phyloP scores from a whole-genome alignment of 2,888 invertebrate species.

The Drosophila mercatorum region DNA sequence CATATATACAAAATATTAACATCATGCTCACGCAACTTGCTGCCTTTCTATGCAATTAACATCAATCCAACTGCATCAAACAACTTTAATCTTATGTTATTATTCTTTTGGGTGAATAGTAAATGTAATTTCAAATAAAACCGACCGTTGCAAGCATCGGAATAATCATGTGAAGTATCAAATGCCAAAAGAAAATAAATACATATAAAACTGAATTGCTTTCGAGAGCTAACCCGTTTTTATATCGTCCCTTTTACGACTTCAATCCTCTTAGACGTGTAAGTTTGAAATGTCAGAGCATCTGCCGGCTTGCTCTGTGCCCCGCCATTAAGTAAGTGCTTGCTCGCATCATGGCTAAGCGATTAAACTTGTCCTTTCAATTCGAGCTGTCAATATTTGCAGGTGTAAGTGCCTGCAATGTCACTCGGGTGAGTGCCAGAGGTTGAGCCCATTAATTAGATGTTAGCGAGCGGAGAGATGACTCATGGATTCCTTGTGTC shows the following conservation, averaged over 20 bases:
- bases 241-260: conserved; percentile 3
- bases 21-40: neutral
- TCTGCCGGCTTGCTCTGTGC: neutral
- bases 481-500: conserved; percentile 27
- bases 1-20: neutral
- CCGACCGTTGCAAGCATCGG: neutral
- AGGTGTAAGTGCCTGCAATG: conserved; percentile 32
- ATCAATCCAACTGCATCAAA: neutral
- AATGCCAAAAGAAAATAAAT: neutral
- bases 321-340: conserved; percentile 34
- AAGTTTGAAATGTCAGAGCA: conserved; percentile 6
- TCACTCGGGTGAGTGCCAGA: conserved; percentile 21
- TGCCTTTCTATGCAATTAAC: neutral
- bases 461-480: conserved; percentile 39
- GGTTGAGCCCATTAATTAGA: conserved; percentile 55
- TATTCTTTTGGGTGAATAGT: neutral
- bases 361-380: conserved; percentile 31
- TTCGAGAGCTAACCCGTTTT: neutral
- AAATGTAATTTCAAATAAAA: neutral
- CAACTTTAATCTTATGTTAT: neutral
- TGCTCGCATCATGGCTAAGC: conserved; percentile 31
- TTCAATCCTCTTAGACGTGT: neutral
- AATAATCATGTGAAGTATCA: neutral
- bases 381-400: conserved; percentile 51
- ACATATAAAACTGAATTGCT: conserved; percentile 1